Conservation (phyloP, 2,113 vertebrate genomes). For the Odontesthes bonariensis region DNA sequence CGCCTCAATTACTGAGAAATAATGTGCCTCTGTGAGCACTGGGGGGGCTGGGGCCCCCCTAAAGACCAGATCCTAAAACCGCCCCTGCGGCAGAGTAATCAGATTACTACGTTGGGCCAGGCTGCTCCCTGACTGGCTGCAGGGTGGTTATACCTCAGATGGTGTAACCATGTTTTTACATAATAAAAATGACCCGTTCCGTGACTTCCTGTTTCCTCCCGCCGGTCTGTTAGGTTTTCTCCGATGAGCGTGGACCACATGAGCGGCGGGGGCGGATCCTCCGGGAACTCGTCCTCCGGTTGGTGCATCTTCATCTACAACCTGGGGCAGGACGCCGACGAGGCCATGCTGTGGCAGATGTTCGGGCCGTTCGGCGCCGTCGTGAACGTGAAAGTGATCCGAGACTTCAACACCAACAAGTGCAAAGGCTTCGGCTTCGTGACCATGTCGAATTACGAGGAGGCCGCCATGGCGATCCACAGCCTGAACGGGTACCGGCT, state of each 20-base stretch:
- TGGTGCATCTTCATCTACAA: conserved; percentile 99
- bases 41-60: no score
- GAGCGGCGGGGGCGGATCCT: conserved; percentile 89
- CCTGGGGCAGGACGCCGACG: conserved; percentile 94
- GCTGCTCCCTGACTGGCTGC: background rate
- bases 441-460: conserved; percentile 99
- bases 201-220: background rate
- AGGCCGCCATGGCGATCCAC: conserved; percentile 98
- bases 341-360: conserved; percentile 99
- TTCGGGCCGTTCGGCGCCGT: conserved; percentile 98
- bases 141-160: background rate
- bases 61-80: no score
- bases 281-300: conserved; percentile 89
- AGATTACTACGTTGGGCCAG: no score
- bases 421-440: conserved; percentile 99
- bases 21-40: no score
- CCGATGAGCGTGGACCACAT: conserved; percentile 98
- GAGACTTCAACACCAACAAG: conserved; percentile 99
- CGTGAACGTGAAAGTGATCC: conserved; percentile 98
- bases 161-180: no score
- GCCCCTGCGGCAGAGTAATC: no score
- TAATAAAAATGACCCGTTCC: background rate
- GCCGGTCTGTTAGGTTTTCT: conserved; percentile 89
- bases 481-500: conserved; percentile 98
- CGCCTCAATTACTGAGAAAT: no score